phyloP scores from a whole-genome alignment of 1,140 invertebrate species.

The Nasonia vitripennis region DNA sequence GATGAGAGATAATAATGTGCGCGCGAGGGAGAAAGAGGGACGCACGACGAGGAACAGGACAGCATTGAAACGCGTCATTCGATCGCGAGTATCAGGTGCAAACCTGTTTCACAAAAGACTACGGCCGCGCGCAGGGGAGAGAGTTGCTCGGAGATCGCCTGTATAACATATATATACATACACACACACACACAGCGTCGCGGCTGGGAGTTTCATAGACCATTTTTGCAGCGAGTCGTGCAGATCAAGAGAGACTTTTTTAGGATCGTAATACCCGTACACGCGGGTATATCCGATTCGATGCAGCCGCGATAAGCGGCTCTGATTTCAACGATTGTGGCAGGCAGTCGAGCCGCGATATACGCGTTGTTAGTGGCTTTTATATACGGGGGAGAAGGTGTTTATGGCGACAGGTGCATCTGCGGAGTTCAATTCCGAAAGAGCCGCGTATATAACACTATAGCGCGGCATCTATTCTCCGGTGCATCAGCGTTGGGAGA shows the following conservation, averaged over 20 bases:
- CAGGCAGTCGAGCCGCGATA: neutral
- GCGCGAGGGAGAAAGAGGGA: neutral
- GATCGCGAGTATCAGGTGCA: slow-evolving; percentile 74
- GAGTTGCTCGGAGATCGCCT: neutral
- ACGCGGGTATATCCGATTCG: neutral
- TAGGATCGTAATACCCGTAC: neutral
- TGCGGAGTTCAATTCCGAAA: no score
- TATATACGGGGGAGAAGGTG: neutral
- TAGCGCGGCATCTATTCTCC: no score
- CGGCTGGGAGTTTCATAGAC: neutral
- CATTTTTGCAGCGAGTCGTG: neutral
- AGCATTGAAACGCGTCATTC: slow-evolving; percentile 65
- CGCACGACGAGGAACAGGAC: neutral
- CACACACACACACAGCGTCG: no score
- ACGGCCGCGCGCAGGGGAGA: slow-evolving; percentile 43
- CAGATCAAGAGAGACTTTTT: neutral
- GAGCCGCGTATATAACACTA: no score
- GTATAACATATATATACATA: no score
- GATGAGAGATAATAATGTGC: neutral
- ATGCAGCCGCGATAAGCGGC: neutral
- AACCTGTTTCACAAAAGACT: slow-evolving; percentile 69
- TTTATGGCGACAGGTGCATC: neutral
- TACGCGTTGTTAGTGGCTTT: no score
- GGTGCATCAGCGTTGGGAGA: neutral
- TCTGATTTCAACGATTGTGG: neutral